phyloP scores from a whole-genome alignment of 2,113 vertebrate genomes.

The Sterrhoptilus dennistouni region DNA sequence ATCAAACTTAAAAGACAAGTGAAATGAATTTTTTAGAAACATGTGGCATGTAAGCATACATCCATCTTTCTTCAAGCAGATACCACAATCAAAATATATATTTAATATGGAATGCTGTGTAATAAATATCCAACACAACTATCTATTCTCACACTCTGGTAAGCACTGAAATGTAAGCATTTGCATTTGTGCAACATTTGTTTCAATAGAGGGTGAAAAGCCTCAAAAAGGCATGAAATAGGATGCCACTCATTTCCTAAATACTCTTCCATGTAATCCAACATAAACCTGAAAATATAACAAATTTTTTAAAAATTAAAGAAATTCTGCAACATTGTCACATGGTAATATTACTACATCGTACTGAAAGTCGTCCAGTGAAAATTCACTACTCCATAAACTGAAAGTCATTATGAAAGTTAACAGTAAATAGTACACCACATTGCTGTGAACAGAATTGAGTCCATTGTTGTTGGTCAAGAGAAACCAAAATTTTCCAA shows the following conservation, averaged over 20 bases:
- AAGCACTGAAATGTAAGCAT: background rate
- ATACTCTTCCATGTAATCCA: background rate
- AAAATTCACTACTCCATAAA: background rate
- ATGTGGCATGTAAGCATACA: background rate
- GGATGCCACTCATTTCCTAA: background rate
- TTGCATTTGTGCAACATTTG: background rate
- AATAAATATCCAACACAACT: background rate
- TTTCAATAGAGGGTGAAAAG: background rate
- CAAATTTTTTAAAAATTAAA: background rate
- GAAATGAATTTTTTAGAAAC: background rate
- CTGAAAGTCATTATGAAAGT: background rate
- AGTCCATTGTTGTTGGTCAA: background rate
- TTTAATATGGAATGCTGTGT: background rate
- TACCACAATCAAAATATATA: background rate
- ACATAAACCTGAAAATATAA: background rate
- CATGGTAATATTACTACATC: background rate
- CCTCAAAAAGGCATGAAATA: background rate
- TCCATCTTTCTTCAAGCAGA: background rate
- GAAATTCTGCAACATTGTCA: background rate
- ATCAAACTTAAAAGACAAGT: background rate
- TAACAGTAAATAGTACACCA: accelerated
- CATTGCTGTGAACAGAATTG: background rate
- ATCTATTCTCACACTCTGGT: background rate
- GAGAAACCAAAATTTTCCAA: background rate
- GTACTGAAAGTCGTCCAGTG: background rate